Conservation (phyloP, 2,113 vertebrate genomes). For the Psilopsiagon aymara region DNA sequence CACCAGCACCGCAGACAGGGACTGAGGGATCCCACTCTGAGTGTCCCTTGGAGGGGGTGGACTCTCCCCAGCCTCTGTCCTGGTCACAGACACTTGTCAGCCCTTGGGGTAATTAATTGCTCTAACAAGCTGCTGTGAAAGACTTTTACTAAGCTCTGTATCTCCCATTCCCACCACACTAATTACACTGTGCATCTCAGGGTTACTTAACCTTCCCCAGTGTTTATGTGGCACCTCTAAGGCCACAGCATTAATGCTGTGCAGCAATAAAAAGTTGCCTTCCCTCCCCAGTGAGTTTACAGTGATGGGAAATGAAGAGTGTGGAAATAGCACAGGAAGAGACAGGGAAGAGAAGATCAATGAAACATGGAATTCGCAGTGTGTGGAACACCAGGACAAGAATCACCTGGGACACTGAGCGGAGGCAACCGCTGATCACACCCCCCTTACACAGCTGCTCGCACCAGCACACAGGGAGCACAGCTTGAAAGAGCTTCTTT, state of each 20-base stretch:
- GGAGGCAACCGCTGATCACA: accelerated
- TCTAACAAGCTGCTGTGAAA: not conserved
- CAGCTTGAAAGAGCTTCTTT: accelerated
- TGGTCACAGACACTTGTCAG: not conserved
- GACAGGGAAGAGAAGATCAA: not conserved
- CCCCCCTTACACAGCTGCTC: accelerated
- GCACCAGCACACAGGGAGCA: accelerated
- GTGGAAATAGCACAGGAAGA: not conserved
- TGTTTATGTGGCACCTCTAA: not conserved
- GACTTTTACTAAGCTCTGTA: not conserved
- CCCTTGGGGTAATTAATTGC: not conserved
- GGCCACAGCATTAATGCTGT: not conserved
- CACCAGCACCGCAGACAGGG: not conserved
- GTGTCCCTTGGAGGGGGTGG: too few relatives aligned
- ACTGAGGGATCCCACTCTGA: not conserved
- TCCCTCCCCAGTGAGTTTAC: not conserved
- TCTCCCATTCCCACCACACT: not conserved
- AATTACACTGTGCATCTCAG: accelerated
- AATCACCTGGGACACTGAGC: not conserved
- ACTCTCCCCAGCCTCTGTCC: not conserved
- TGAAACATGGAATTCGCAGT: not conserved
- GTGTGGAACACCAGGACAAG: not conserved
- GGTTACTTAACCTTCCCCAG: not conserved
- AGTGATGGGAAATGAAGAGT: not conserved
- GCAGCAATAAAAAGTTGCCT: not conserved